Evolutionary conservation across 2,888 invertebrate species (phyloP), one percentile per base, ranked within the genome.

Genomic region (Catocala nupta): DNA sequence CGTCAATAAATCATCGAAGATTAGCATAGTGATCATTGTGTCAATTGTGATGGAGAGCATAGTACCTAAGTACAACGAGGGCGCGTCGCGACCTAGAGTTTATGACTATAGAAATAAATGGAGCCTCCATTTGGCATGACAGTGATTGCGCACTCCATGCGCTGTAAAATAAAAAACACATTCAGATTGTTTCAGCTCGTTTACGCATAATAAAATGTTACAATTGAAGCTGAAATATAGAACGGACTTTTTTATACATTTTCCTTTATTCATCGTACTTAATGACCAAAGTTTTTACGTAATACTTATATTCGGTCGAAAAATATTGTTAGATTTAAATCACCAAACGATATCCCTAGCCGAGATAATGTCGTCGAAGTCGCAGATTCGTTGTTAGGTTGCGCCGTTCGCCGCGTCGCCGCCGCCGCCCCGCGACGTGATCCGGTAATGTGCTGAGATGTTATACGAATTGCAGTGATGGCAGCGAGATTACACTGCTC

Each of bases 1-100:
- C 43, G 64, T 75, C 65, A 49, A 68, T 74, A 70, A 70, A 74
- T 76, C 75, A 76, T 74, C 71, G 71, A 77, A 71, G 54, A 65
- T 54, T 72, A 73, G 71, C 59, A 75, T 82, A 80, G 75, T 80
- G 75, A 81, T 75, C 70, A 73, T 77, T 72, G 79, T 84, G 81
- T 85, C 80, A 80, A 80, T 83, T 85, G 78, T 84, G 73, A 78
- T 79, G 77, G 44, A 54, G 34, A 54, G 49, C 42, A 10, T 56
- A 43, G 13, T 47, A 47, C 4, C 11, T 47, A 54, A 25, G 58
- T 62, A 54, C 51, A 10, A 36, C 53, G 55, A 52, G 54, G 53
- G 48, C 45, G n/a, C 44, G 25, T 47, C 54, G 58, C 58, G 63
- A 56, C 50, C 44, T 45, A 65, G 68, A 70, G 70, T 77, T 77